Evolutionary conservation across 2,797 vertebrate species (phyloP).

Genomic region (Characodon lateralis): DNA sequence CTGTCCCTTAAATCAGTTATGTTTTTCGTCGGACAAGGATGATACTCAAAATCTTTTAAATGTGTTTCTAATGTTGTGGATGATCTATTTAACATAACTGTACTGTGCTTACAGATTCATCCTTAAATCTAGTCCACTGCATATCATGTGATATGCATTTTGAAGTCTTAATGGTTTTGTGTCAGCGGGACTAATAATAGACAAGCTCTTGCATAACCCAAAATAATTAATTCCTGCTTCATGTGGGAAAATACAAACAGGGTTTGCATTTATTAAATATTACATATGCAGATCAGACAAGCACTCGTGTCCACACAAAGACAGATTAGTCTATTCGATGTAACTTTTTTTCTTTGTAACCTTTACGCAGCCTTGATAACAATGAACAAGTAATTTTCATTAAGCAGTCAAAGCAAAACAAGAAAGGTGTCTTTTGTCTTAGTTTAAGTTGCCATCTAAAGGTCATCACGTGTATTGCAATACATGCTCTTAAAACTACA

Average conservation of each 20-base stretch:
- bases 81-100: not conserved
- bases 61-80: not conserved
- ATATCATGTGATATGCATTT: not conserved
- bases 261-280: not conserved
- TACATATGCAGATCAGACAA: not conserved
- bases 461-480: constrained; percentile 23
- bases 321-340: not conserved
- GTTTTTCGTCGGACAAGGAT: not conserved
- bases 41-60: not conserved
- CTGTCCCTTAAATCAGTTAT: not conserved
- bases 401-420: constrained; percentile 20
- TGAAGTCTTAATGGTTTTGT: not conserved
- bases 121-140: not conserved
- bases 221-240: constrained; percentile 11
- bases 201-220: not conserved
- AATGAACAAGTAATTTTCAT: constrained; percentile 32
- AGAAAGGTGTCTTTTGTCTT: constrained; percentile 34
- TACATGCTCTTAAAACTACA: not conserved
- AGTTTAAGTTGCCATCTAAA: constrained; percentile 70
- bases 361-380: constrained; percentile 14
- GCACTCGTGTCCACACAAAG: not conserved
- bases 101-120: not conserved
- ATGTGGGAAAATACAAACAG: not conserved
- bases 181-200: constrained; percentile 2
- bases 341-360: constrained; percentile 2